Percentiles rank a stretch among this genome's conserved stretches.
These are phyloP conservation scores for Epinephelus moara DNA, from an alignment of 2,113 vertebrate genomes.

Conservation along the genomic window DNA sequence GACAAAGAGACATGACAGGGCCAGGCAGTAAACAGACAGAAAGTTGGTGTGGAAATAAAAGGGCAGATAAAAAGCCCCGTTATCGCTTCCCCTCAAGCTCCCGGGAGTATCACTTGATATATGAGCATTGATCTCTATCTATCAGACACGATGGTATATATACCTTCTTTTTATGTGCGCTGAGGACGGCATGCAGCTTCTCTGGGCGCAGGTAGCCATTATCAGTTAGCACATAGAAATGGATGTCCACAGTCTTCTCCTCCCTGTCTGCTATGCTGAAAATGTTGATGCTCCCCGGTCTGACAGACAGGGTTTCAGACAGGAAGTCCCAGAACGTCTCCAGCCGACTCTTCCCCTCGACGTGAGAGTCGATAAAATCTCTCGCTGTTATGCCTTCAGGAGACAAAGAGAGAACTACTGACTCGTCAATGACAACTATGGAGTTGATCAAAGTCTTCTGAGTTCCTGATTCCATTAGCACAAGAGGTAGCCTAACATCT, in stretches of 20 bases:
- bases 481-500: conserved; percentile 44
- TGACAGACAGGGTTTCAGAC: conserved; percentile 83
- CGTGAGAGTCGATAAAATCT: conserved; percentile 86
- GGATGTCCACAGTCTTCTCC: conserved; percentile 82
- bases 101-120: conserved; percentile 65
- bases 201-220: conserved; percentile 83
- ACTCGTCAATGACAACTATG: conserved; percentile 52
- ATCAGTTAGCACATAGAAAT: conserved; percentile 82
- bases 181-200: conserved; percentile 85
- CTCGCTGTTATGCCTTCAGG: conserved; percentile 86
- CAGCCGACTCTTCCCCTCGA: conserved; percentile 77
- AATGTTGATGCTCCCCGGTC: conserved; percentile 80
- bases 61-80: conserved; percentile 71
- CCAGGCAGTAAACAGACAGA: conserved; percentile 60
- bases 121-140: conserved; percentile 74
- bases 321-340: conserved; percentile 86
- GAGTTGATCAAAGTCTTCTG: conserved; percentile 69
- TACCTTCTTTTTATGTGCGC: conserved; percentile 86
- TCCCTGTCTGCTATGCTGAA: conserved; percentile 83
- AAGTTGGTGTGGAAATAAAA: conserved; percentile 71
- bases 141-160: conserved; percentile 41
- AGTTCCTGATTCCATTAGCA: conserved; percentile 65
- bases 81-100: conserved; percentile 62
- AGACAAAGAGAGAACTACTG: conserved; percentile 72
- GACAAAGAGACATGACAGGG: conserved; percentile 65